Conservation (phyloP, 2,113 vertebrate genomes). For the Xenopus tropicalis region UCB_Xtro_10.0 CM004444.2:81954501-81955000, state of each 20-base stretch:
- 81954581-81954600: neutral
- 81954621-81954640: constrained; percentile 31
- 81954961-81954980: too few species aligned
- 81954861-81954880: constrained; percentile 42
- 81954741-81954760: constrained; percentile 43
- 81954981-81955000: too few species aligned
- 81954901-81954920: neutral
- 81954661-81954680: constrained; percentile 45
- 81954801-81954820: constrained; percentile 28
- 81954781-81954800: constrained; percentile 33
- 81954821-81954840: constrained; percentile 20
- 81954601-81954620: neutral
- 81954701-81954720: constrained; percentile 38
- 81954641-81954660: constrained; percentile 42
- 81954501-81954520: too few species aligned
- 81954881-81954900: constrained; percentile 8
- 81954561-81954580: too few species aligned
- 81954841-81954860: constrained; percentile 42
- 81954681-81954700: constrained; percentile 34
- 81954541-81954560: too few species aligned
- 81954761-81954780: constrained; percentile 46
- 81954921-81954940: neutral
- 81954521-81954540: too few species aligned
- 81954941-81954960: too few species aligned
- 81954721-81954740: constrained; percentile 44